These are phyloP conservation scores for Catharus fuscescens DNA, from an alignment of 2,113 vertebrate species.

Conservation along the genomic window DNA sequence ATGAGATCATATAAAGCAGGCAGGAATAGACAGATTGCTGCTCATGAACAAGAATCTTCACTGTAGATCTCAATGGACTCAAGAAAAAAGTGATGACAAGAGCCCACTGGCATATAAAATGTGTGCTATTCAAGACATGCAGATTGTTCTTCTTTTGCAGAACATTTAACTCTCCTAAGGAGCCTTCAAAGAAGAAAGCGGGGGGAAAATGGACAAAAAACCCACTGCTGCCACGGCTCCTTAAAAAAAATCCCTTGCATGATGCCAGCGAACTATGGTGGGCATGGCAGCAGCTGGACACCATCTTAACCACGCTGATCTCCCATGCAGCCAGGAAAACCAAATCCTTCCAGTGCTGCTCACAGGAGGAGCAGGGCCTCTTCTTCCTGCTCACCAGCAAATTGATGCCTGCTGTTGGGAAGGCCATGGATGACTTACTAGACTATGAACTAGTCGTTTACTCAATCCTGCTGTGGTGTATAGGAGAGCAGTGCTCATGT, in stretches of 20 bases:
- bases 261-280: not conserved
- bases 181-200: not conserved
- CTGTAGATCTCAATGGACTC: not conserved
- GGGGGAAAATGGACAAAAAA: not conserved
- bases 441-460: not conserved
- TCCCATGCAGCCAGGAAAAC: not conserved
- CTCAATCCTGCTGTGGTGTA: fast-evolving
- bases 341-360: not conserved
- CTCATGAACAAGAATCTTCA: not conserved
- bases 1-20: not conserved
- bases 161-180: not conserved
- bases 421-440: not conserved
- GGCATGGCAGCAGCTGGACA: not conserved
- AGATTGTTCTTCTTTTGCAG: not conserved
- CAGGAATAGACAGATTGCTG: not conserved
- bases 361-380: not conserved
- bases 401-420: not conserved
- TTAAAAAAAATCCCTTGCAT: not conserved
- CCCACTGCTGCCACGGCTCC: not conserved
- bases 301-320: not conserved
- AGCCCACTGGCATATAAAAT: not conserved
- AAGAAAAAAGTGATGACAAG: not conserved
- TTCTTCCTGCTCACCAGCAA: not conserved
- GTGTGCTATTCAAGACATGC: not conserved
- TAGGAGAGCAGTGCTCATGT: not conserved